Evolutionary conservation across 2,797 vertebrate species (phyloP).

Genomic region (Nasua narica): DNA sequence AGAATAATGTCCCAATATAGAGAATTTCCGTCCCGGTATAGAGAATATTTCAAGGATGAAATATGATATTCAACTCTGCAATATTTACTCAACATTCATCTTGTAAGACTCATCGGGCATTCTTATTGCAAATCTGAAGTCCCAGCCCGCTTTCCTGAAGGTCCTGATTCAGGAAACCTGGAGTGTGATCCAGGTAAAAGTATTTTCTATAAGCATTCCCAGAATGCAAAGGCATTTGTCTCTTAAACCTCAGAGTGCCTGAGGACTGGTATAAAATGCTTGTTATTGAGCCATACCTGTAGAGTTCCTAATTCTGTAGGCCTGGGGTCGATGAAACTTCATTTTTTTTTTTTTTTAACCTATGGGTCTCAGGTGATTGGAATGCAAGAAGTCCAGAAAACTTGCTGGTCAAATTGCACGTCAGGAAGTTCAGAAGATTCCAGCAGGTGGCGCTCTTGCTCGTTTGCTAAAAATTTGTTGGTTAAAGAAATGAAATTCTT

Average conservation of each 20-base stretch:
- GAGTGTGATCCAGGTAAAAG: background rate
- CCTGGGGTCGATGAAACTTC: background rate
- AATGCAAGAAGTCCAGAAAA: background rate
- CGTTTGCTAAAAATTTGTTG: background rate
- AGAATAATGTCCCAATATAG: too few relatives aligned
- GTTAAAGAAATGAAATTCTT: background rate
- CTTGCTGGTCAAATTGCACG: background rate
- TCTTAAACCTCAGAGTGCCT: background rate
- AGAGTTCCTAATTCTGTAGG: background rate
- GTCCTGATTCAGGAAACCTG: background rate
- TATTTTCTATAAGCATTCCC: background rate
- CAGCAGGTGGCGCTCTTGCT: conserved; percentile 35
- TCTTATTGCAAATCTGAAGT: background rate
- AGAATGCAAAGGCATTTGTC: background rate
- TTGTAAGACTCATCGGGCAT: background rate
- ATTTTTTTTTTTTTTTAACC: background rate
- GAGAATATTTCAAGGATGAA: background rate
- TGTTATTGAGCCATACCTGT: background rate
- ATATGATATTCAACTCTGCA: background rate
- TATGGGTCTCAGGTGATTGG: background rate
- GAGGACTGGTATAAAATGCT: background rate
- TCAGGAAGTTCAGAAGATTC: background rate
- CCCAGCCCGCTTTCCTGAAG: background rate
- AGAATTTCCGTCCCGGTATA: background rate
- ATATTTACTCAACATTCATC: background rate